Conservation (phyloP, 1,140 invertebrate species). For the Papilio helenus region DNA sequence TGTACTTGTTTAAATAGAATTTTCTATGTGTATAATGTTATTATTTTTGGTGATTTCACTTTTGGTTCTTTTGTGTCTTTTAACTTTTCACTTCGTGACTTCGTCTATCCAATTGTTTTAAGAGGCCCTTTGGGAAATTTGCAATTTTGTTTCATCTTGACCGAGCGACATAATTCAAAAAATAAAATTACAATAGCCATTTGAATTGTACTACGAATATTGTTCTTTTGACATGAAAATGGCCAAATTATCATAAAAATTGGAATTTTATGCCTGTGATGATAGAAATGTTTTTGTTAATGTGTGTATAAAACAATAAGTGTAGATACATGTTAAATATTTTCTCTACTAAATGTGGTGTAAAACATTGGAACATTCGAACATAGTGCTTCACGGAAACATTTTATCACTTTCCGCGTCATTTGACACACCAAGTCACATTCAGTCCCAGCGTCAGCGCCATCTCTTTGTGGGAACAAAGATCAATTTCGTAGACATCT, state of each 20-base stretch:
- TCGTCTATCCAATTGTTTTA: slow-evolving; percentile 8
- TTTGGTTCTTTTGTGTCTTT: background rate
- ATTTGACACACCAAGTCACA: slow-evolving; percentile 20
- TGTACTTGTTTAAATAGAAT: too few relatives aligned
- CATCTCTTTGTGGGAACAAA: background rate
- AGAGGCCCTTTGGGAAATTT: slow-evolving; percentile 7
- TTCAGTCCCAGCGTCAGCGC: slow-evolving; percentile 8
- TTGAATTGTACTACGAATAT: background rate
- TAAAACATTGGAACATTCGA: slow-evolving; percentile 22
- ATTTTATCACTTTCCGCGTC: slow-evolving; percentile 32
- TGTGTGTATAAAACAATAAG: background rate
- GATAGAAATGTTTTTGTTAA: background rate
- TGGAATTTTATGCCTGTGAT: background rate
- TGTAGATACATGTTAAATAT: background rate
- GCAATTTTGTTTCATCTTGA: slow-evolving; percentile 5
- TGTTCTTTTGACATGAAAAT: background rate
- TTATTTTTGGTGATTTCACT: background rate
- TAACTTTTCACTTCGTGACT: slow-evolving; percentile 7
- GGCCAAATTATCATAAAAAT: background rate
- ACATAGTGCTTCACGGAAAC: slow-evolving; percentile 29
- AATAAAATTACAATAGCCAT: slow-evolving; percentile 1
- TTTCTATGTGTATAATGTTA: background rate
- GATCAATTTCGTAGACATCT: background rate
- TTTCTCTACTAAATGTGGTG: slow-evolving; percentile 11
- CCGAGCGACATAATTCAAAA: slow-evolving; percentile 7